These are phyloP conservation scores for Leptatherina wallacei DNA, from an alignment of 2,797 vertebrate genomes.

Conservation along the genomic window DNA sequence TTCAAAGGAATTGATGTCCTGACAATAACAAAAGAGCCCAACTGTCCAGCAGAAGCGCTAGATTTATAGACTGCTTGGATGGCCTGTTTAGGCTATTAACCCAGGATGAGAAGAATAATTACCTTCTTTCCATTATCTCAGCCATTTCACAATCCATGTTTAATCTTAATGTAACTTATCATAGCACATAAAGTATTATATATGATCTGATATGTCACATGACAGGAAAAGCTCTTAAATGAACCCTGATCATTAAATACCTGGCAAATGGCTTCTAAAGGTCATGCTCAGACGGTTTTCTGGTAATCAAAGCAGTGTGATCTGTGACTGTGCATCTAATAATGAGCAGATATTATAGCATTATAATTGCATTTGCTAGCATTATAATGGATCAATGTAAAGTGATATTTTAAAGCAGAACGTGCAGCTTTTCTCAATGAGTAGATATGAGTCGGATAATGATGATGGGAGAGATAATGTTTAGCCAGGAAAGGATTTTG, in stretches of 20 bases:
- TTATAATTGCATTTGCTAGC: slow-evolving; percentile 28
- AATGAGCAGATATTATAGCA: slow-evolving; percentile 22
- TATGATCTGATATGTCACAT: slow-evolving; percentile 16
- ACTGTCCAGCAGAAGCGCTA: slow-evolving; percentile 31
- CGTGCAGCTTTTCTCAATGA: neutral
- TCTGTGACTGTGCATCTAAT: slow-evolving; percentile 28
- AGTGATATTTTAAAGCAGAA: slow-evolving; percentile 14
- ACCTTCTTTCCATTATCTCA: slow-evolving; percentile 40
- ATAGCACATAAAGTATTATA: slow-evolving; percentile 22
- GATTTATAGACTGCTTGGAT: slow-evolving; percentile 57
- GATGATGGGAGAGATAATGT: slow-evolving; percentile 7
- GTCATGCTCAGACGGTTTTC: slow-evolving; percentile 38
- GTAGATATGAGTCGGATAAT: neutral
- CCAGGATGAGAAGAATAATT: slow-evolving; percentile 48
- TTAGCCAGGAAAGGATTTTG: slow-evolving; percentile 11
- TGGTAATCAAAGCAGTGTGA: slow-evolving; percentile 26
- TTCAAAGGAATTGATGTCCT: slow-evolving; percentile 70
- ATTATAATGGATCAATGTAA: slow-evolving; percentile 7
- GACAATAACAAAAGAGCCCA: slow-evolving; percentile 62
- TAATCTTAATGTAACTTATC: slow-evolving; percentile 33
- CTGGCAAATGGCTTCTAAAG: slow-evolving; percentile 42
- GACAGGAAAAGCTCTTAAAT: slow-evolving; percentile 42
- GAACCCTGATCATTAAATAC: slow-evolving; percentile 28
- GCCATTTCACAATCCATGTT: slow-evolving; percentile 20
- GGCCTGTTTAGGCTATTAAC: slow-evolving; percentile 45